Base-by-base conservation (phyloP, 2,113 vertebrate species). In the Phylloscopus whistleri region DNA sequence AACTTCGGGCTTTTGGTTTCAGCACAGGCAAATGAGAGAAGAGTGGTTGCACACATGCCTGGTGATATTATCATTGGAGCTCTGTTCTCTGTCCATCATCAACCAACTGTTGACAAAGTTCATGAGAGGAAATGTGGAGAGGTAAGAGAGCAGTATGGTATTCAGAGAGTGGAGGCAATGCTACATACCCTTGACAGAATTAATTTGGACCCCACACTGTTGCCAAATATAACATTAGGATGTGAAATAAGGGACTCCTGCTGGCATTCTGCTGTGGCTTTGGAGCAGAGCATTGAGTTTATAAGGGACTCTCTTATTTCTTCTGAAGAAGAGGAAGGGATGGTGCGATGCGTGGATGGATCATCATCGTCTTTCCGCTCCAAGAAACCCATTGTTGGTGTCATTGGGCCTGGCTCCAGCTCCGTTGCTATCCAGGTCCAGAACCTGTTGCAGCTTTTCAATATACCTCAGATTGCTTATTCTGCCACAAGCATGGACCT, bases 381-480 rank as follows among this genome's bases (percentile, higher is more conserved):
- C 53, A 99, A 99, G 97, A 99, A 99, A 93, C 99, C 99, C 27
- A 99, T 99, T 13, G 99, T 99, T 46, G 99, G 99, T 39, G 98
- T 99, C 86, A 99, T 99, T 48, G 99, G 99, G 58, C 99, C 99
- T 9, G 99, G 99, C 12, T 99, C 99, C 37, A 99, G 99, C 94
- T 99, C 99, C 1, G 99, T 99, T 91, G 99, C 99, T 87, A 99
- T 99, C 92, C 99, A 99, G 97, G 99, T 99, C 53, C 99, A 99
- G 97, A 99, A 99, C 93, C 97, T 99, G 82, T 98, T 99, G 55
- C 99, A 99, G 97, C 98, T 99, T 91, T 99, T 99, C 97, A 99
- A 99, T 98, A 99, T 99, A 98, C 99, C 99, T 97, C 99, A 99
- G 97, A 99, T 99, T 95, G 99, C 99, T 87, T 99, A 99, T 96